Percentiles rank a stretch among this genome's conserved stretches.
phyloP scores from a whole-genome alignment of 2,888 invertebrate species.

The Cephus pulcher region DNA sequence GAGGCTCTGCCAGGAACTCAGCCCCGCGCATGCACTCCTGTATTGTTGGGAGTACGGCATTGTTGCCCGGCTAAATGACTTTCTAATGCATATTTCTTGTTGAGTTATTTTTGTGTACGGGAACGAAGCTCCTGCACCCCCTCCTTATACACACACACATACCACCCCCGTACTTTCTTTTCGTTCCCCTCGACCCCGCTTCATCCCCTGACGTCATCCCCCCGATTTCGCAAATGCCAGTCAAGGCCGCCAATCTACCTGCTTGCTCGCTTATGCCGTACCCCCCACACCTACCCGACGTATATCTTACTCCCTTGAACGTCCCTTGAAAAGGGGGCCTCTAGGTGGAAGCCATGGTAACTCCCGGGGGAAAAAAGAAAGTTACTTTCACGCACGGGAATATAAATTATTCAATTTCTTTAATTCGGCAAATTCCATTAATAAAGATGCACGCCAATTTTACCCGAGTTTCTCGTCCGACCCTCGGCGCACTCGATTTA shows the following conservation, averaged over 20 bases:
- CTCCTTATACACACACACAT: neutral
- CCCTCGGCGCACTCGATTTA: conserved; percentile 4
- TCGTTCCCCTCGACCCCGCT: neutral
- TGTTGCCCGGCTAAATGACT: conserved; percentile 23
- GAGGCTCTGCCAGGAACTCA: neutral
- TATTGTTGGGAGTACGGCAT: conserved; percentile 15
- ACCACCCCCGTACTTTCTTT: neutral
- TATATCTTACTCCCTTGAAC: neutral
- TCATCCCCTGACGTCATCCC: neutral
- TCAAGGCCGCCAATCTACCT: neutral
- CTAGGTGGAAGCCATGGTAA: neutral
- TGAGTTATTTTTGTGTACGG: conserved; percentile 12
- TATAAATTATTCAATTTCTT: conserved; percentile 25
- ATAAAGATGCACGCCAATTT: conserved; percentile 10
- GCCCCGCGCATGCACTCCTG: neutral
- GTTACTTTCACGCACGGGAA: conserved; percentile 19
- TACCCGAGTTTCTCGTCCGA: neutral
- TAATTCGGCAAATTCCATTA: conserved; percentile 21
- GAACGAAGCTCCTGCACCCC: neutral
- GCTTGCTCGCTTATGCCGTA: neutral
- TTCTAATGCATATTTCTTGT: conserved; percentile 26
- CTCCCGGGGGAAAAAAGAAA: neutral
- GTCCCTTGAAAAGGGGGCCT: neutral
- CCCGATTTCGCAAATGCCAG: neutral
- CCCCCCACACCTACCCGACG: neutral